These are phyloP conservation scores for Zygogramma bicolorata DNA, from an alignment of 2,888 invertebrate genomes.

Conservation along the genomic window DNA sequence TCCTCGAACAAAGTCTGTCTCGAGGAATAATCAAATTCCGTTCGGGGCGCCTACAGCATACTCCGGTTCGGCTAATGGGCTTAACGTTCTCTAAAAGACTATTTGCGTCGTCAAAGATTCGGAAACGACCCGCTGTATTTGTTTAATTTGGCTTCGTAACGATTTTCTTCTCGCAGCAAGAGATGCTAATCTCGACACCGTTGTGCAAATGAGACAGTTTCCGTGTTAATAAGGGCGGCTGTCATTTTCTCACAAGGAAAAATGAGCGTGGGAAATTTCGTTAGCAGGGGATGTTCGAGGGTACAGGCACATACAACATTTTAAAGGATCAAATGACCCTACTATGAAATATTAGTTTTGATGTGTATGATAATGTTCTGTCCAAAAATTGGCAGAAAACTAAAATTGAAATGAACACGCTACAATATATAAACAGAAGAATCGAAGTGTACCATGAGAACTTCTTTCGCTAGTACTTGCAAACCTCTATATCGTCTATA, in stretches of 20 bases:
- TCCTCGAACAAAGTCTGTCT: not conserved
- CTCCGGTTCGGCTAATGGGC: not conserved
- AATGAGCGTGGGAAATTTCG: not conserved
- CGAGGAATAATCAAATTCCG: not conserved
- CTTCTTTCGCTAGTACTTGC: too few species aligned
- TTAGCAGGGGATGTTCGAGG: too few species aligned
- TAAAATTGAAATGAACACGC: too few species aligned
- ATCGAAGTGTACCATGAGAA: too few species aligned
- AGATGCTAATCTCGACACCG: not conserved
- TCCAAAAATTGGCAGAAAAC: too few species aligned
- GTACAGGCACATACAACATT: too few species aligned
- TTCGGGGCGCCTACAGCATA: not conserved
- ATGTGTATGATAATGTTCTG: too few species aligned
- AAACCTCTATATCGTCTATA: too few species aligned
- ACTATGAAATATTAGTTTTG: too few species aligned
- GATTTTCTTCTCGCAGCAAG: not conserved
- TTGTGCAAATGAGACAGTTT: constrained; percentile 1
- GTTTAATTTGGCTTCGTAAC: constrained; percentile 4
- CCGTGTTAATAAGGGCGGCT: not conserved
- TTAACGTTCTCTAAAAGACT: not conserved
- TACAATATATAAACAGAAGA: too few species aligned
- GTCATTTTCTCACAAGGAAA: not conserved
- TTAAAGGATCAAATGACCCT: too few species aligned
- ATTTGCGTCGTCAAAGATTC: not conserved
- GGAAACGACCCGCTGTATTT: not conserved